Evolutionary conservation across 2,113 vertebrate genomes (phyloP), one percentile per base, ranked within the genome.

Genomic region (Myotis davidii): DNA sequence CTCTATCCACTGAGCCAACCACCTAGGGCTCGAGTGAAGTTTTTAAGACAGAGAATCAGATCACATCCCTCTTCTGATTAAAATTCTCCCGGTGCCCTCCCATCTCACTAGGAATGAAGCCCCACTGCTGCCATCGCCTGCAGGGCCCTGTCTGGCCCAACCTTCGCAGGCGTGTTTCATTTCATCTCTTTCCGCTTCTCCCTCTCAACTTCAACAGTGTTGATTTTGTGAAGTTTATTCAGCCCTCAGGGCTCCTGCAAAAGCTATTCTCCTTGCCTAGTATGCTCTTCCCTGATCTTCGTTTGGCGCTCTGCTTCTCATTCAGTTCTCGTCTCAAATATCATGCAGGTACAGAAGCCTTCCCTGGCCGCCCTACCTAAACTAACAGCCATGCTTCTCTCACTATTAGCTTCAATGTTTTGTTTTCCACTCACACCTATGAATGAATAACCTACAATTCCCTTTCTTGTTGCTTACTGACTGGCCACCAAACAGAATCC

Each of bases 91-190:
- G 11, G 39, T 65, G 73, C 4, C 73, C 89, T 72, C n/a, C 13
- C 34, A 21, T 69, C 56, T 64, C 13, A 39, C 9, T 52, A 32
- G 37, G 64, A 85, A 84, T 73, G 65, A 88, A 85, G 64, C 17
- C 54, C 34, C n/a, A 54, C 16, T 37, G n/a, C 29, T 23, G 14
- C 32, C 8, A 3, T 5, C 37, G 54, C 50, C 42, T 39, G 23
- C 25, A 56, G 48, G 9, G 8, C 21, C 4, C 50, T 48, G 37
- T 34, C 32, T 85, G n/a, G 64, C 20, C 45, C 34, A 6, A 52
- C 20, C 0, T n/a, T 39, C 21, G 67, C 21, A 0, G 5, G 37
- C 45, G 1, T 16, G 9, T 16, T 48, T 74, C 65, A 32, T 23
- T 27, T 21, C n/a, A 29, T 29, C 64, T 77, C 52, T 13, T 20